These are phyloP conservation scores for Calliopum simillimum DNA, from an alignment of 2,888 invertebrate species.

Conservation along the genomic window DNA sequence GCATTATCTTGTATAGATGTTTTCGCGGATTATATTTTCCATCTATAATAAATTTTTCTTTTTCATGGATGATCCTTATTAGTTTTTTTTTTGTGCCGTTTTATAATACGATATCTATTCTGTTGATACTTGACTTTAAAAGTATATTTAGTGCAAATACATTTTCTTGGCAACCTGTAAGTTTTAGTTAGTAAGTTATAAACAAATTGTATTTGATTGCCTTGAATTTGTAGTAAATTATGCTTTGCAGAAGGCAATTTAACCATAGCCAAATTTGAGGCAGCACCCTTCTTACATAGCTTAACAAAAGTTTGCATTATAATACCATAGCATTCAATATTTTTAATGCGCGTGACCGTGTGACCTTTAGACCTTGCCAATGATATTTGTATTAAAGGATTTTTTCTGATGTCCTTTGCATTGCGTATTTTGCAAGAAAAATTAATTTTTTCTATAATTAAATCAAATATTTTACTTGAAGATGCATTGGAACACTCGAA, in stretches of 20 bases:
- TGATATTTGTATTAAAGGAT: conserved; percentile 82
- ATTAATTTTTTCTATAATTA: conserved; percentile 75
- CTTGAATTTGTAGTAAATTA: conserved; percentile 88
- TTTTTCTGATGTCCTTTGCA: conserved; percentile 69
- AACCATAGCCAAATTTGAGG: conserved; percentile 87
- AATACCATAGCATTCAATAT: conserved; percentile 89
- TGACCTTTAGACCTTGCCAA: conserved; percentile 88
- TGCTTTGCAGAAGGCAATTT: conserved; percentile 78
- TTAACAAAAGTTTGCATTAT: conserved; percentile 82
- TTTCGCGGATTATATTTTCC: too few species aligned
- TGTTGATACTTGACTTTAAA: too few species aligned
- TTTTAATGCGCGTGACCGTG: conserved; percentile 91
- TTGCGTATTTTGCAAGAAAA: conserved; percentile 66
- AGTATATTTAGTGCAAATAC: conserved; percentile 51
- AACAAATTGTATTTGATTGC: conserved; percentile 81
- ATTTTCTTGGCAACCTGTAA: conserved; percentile 65
- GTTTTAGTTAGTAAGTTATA: conserved; percentile 64
- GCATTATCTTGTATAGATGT: too few species aligned
- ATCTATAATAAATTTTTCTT: too few species aligned
- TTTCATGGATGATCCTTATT: too few species aligned
- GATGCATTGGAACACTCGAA: conserved; percentile 61
- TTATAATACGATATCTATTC: too few species aligned
- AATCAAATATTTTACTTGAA: conserved; percentile 79
- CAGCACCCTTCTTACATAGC: conserved; percentile 85
- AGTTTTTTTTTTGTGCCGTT: too few species aligned